Base-by-base conservation (phyloP, 2,888 invertebrate genomes). In the Boloria euphrosyne region DNA sequence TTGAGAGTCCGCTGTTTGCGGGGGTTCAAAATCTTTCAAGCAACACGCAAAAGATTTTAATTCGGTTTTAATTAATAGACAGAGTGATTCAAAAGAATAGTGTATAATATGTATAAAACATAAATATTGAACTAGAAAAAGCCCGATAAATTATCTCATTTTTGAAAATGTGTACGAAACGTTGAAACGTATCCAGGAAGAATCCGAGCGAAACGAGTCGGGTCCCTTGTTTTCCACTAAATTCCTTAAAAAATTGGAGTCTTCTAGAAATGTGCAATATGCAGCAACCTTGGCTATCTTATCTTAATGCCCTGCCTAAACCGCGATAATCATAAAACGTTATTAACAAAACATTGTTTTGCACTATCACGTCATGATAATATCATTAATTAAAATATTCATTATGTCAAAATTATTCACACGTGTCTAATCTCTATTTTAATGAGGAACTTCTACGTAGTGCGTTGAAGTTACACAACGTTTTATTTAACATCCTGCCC, bases 291-390 rank as follows among this genome's bases (percentile, higher is more conserved):
- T 38, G 7, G 31, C 31, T 59, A 70, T 68, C 70, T 71, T 71
- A 68, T 66, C 68, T 49, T 13, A 51, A n/a, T n/a, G 17, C 38
- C 44, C 38, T 54, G 46, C 17, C 31, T 66, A 49, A 53, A 57
- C 18, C 18, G 53, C 10, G 53, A 66, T 68, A 52, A 70, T 62
- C 64, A 62, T 14, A 14, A 52, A 65, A 65, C 47, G 52, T 63
- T 50, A 47, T 47, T n/a, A 49, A 57, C 58, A 63, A 57, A 69
- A 69, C 64, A 67, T 22, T 63, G 27, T 64, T 55, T 54, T 54
- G 43, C 55, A 60, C 16, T 62, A 49, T 53, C 44, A 16, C 14
- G 50, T 44, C 14, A 18, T 27, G 55, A 67, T 55, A 64, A 64
- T 44, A 43, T 10, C 10, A 44, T 22, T 57, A 49, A 49, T 49